Conservation (phyloP, 2,113 vertebrate species). For the Oryctolagus cuniculus region DNA sequence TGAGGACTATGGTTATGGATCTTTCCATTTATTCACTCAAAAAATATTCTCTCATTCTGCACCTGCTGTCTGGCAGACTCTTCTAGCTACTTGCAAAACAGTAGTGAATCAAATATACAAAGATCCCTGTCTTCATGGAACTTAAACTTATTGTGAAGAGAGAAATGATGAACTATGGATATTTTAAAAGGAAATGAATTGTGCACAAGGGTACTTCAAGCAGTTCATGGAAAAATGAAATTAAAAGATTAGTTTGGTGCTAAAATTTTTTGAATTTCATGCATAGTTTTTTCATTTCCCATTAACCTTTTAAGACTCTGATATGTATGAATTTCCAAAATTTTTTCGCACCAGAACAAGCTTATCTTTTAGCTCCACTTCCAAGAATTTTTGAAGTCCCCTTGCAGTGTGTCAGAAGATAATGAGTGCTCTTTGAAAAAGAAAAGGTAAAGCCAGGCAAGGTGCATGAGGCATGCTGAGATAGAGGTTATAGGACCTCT, state of each 20-base stretch:
- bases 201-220: no score
- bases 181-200: background rate
- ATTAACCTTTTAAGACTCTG: no score
- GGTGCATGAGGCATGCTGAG: background rate
- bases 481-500: background rate
- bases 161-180: background rate
- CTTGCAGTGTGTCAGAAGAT: background rate
- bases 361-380: no score
- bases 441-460: background rate
- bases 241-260: no score
- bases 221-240: no score
- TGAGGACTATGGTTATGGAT: background rate
- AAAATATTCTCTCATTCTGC: background rate
- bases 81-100: constrained; percentile 47
- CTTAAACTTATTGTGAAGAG: constrained; percentile 5
- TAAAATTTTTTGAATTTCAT: no score
- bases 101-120: background rate
- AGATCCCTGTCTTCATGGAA: background rate
- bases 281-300: no score
- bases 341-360: no score
- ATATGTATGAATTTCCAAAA: no score
- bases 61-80: background rate
- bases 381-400: no score
- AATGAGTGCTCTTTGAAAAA: background rate
- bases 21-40: background rate